Evolutionary conservation across 2,113 vertebrate genomes (phyloP).

Genomic region (Geothlypis trichas): DNA sequence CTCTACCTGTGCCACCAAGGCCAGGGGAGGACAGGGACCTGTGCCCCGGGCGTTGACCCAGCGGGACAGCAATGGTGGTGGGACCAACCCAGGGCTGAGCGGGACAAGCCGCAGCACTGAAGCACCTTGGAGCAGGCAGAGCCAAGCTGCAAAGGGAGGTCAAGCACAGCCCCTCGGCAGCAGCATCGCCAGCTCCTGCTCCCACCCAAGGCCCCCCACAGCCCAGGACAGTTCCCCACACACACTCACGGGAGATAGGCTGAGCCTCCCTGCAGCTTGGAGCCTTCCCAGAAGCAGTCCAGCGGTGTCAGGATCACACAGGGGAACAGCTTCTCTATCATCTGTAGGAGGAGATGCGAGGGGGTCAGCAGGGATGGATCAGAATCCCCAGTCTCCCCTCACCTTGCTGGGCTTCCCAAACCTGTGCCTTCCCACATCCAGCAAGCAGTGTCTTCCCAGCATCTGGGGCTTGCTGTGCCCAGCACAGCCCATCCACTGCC

Average conservation of each 20-base stretch:
- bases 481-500: not conserved
- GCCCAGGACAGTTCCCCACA: not conserved
- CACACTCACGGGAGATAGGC: slow-evolving; percentile 97
- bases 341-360: slow-evolving; percentile 69
- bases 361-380: not conserved
- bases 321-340: slow-evolving; percentile 99
- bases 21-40: not conserved
- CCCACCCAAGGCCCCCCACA: rapidly evolving
- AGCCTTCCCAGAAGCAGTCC: slow-evolving; percentile 99
- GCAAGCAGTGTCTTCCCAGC: not conserved
- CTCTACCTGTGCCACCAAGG: not conserved
- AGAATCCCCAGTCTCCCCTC: rapidly evolving
- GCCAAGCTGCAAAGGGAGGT: not conserved
- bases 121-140: not conserved
- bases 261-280: slow-evolving; percentile 96
- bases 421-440: rapidly evolving
- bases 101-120: not conserved
- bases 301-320: slow-evolving; percentile 97
- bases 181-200: not conserved
- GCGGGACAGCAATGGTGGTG: not conserved
- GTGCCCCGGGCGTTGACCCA: not conserved
- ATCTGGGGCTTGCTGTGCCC: not conserved
- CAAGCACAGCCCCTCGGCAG: not conserved
- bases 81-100: not conserved
- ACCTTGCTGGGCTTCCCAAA: not conserved